Evolutionary conservation across 1,140 invertebrate species (phyloP).

Genomic region (Maniola jurtina): DNA sequence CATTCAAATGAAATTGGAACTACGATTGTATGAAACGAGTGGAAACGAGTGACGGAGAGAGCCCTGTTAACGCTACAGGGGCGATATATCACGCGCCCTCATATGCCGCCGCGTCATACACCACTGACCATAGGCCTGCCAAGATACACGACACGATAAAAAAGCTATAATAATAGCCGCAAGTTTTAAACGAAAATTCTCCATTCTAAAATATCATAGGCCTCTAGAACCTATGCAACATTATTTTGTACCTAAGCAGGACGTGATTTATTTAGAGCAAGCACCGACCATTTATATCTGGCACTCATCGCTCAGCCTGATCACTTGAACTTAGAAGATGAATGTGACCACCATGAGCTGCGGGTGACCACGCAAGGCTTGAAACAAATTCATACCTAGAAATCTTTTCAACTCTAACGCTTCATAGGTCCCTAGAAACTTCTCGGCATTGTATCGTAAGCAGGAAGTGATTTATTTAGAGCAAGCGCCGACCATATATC

Average conservation of each 20-base stretch:
- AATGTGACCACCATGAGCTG: slow-evolving; percentile 55
- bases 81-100: slow-evolving; percentile 75
- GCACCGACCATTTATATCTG: slow-evolving; percentile 60
- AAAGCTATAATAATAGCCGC: slow-evolving; percentile 32
- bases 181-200: no score
- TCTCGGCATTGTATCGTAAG: slow-evolving; percentile 48
- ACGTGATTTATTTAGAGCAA: slow-evolving; percentile 72
- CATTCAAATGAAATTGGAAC: no score
- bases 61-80: slow-evolving; percentile 74
- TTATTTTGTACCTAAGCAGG: slow-evolving; percentile 51
- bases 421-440: slow-evolving; percentile 20
- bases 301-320: slow-evolving; percentile 59
- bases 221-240: slow-evolving; percentile 30
- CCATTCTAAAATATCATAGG: slow-evolving; percentile 5
- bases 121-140: slow-evolving; percentile 26
- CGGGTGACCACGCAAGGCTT: slow-evolving; percentile 35
- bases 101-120: slow-evolving; percentile 52
- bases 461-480: slow-evolving; percentile 74
- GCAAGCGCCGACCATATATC: slow-evolving; percentile 59
- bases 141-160: slow-evolving; percentile 7
- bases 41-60: no score
- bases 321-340: slow-evolving; percentile 56
- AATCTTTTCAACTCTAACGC: not conserved
- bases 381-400: slow-evolving; percentile 14
- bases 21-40: no score